Evolutionary conservation across 2,888 invertebrate genomes (phyloP), one percentile per base, ranked within the genome.

Genomic region (Amblyteles armatorius): DNA sequence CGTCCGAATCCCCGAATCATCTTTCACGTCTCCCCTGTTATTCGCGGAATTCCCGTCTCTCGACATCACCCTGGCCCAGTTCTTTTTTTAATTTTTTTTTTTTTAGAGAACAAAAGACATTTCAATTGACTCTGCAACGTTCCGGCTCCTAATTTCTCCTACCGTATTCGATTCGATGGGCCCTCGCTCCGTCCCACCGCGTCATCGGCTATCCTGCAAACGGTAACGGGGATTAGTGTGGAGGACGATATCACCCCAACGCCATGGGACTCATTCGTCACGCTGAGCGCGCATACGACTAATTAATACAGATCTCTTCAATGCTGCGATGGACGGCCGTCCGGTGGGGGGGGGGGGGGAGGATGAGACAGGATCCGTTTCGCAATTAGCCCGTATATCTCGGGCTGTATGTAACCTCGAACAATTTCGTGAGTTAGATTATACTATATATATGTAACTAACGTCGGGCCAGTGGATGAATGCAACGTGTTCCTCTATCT

Each of bases 251-350:
- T 84, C 57, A 60, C 71, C 57, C 76, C 40, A 76, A 73, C 57
- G 80, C 79, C 83, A 77, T 72, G 87, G 85, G 87, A 87, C 79
- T 82, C 85, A 87, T 87, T 55, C 71, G 85, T 87, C 85, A 87
- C 72, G 78, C 55, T 65, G 65, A 69, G 72, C 79, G 79, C 69
- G 72, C 81, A 79, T 55, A 65, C 79, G 82, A 87, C 81, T 85
- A 87, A 87, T 87, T 87, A 87, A 85, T 87, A 86, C 72, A 83
- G 86, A 86, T 79, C 80, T 65, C 50, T 26, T 63, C 13, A 52
- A 68, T 73, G 65, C 82, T 44, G 57, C 22, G 73, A 52, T 29
- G 73, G 16, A 57, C 16, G 1, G 29, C 7, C 11, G 19, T n/a
- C 52, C 26, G 77, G 33, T 2, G 4, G 40, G 26, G 40, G n/a